These are phyloP conservation scores for Popillia japonica DNA, from an alignment of 1,140 invertebrate species.

Conservation along the genomic window DNA sequence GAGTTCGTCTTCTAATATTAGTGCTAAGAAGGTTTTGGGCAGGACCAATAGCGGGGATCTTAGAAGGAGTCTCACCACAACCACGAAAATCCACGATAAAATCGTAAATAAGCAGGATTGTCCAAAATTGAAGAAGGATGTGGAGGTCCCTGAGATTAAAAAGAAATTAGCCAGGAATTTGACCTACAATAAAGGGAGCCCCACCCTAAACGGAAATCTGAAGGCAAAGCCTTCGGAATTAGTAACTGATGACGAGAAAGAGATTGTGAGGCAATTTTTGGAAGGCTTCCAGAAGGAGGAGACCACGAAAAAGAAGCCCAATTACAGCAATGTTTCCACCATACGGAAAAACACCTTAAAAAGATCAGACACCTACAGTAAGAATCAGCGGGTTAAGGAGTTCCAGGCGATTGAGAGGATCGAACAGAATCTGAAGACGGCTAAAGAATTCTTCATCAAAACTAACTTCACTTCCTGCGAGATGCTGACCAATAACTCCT, in stretches of 20 bases:
- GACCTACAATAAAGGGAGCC: not conserved
- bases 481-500: not conserved
- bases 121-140: not conserved
- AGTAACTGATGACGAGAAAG: constrained; percentile 5
- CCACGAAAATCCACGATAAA: not conserved
- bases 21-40: not conserved
- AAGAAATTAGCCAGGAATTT: not conserved
- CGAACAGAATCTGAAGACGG: constrained; percentile 19
- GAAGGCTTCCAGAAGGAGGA: not conserved
- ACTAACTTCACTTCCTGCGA: constrained; percentile 1
- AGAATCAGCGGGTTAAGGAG: constrained; percentile 16
- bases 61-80: not conserved
- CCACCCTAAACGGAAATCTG: not conserved
- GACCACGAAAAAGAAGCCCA: not conserved
- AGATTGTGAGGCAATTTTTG: not conserved
- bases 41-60: not conserved
- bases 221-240: not conserved
- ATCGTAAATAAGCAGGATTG: not conserved
- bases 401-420: constrained; percentile 17
- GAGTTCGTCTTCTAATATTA: not conserved
- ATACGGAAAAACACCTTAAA: not conserved
- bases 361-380: constrained; percentile 37
- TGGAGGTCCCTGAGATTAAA: not conserved
- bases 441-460: constrained; percentile 18
- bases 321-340: not conserved